Base-by-base conservation (phyloP, 2,797 vertebrate species). In the Sebastiscus tertius region DNA sequence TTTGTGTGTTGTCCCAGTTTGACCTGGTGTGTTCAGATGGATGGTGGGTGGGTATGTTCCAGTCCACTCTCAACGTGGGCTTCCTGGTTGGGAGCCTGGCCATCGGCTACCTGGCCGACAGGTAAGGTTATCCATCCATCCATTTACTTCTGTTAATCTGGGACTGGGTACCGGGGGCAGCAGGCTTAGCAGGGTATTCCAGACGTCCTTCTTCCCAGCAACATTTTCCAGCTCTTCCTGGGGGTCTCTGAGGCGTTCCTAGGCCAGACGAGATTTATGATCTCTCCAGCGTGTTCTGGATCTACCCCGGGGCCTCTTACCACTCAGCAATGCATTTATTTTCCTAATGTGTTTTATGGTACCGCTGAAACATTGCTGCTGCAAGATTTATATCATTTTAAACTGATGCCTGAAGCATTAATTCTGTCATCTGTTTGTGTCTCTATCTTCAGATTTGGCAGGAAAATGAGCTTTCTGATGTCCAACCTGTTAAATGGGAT, bases 61-160 rank as follows among this genome's bases (percentile, higher is more conserved):
- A 99, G 83, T 96, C 98, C 24, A 81, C 96, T 58, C 95, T 99
- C 61, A 98, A 98, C 56, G 89, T 97, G 70, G 98, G 98, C 1
- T 99, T 99, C 92, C 92, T 99, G 87, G 36, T 95, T 0, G 98
- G 98, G 0, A 98, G 97, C 0, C 96, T 99, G 60, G 90, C 90
- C 42, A 94, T 97, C 6, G 98, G 98, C 84, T 99, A 99, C 34
- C 93, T 98, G 77, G 98, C 98, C 0, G 98, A 99, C 96, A 97
- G 97, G 98, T 98, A 82, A 77, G 73, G 73, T 72, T 10, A 12
- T 3, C 4, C 39, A 46, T 7, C 14, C 39, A 46, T 18, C 6
- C 39, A 46, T 46, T 46, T 16, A 46, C 39, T 46, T 18, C 6
- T 6, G 14, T 14, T 46, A 7, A 46, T 46, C 39, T 14, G 39